A percentile compares a stretch with the other conserved stretches of the same genome.
These are phyloP conservation scores for Hemithea aestivaria DNA, from an alignment of 2,888 invertebrate genomes.

Conservation along the genomic window DNA sequence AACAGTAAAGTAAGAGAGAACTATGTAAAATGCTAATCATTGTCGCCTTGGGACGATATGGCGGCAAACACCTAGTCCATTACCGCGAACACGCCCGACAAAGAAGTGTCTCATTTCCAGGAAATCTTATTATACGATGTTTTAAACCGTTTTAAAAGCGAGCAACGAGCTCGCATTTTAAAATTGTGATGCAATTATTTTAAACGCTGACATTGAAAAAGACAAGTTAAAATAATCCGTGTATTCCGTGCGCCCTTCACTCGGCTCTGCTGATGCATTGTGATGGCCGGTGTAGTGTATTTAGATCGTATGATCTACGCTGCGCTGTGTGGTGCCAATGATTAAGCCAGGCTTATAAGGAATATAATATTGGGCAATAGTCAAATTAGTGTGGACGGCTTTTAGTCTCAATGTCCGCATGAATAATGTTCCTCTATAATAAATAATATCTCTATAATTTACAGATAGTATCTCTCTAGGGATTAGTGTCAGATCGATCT, in stretches of 20 bases:
- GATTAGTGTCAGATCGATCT: too few species aligned
- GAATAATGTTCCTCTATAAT: conserved; percentile 14
- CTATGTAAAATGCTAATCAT: conserved; percentile 14
- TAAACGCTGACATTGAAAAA: conserved; percentile 79
- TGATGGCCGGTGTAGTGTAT: conserved; percentile 63
- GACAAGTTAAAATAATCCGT: conserved; percentile 78
- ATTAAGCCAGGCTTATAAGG: conserved; percentile 48
- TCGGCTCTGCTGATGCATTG: conserved; percentile 71
- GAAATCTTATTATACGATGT: conserved; percentile 67
- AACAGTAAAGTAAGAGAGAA: conserved; percentile 11
- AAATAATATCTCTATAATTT: conserved; percentile 3
- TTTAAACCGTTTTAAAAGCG: conserved; percentile 69
- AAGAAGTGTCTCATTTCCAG: conserved; percentile 65
- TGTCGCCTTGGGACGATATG: conserved; percentile 20
- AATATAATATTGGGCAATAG: conserved; percentile 37
- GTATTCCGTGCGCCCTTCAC: conserved; percentile 76
- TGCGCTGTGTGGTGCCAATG: conserved; percentile 15
- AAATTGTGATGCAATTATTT: conserved; percentile 80
- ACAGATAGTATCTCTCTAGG: too few species aligned
- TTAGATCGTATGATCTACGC: conserved; percentile 63
- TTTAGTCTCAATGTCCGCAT: conserved; percentile 14
- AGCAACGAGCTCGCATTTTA: conserved; percentile 70
- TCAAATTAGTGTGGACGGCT: conserved; percentile 31
- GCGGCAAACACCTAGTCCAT: conserved; percentile 15
- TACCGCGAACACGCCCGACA: conserved; percentile 22